Evolutionary conservation across 53 echinoderm and acorn worm species (phyloP), one percentile per base, ranked within the genome.

Genomic region (Echinometra lucunter): DNA sequence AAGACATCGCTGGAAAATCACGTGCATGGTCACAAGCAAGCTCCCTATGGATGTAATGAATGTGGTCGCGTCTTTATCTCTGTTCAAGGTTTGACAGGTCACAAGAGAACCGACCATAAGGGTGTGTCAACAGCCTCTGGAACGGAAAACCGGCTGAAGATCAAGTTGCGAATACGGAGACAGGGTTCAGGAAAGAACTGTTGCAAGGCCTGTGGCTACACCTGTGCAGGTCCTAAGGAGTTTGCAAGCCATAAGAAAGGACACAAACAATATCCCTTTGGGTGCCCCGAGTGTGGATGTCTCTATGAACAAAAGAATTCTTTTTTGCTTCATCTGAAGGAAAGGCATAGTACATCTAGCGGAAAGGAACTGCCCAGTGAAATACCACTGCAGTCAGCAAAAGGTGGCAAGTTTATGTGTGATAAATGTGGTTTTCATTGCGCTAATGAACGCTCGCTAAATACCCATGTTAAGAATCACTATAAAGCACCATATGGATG

Each of bases 41-140:
- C 78, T 5, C 92, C 75, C 18, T 92, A 34, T 78, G 92, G 92
- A 32, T 92, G 92, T 37, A 42, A 44, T 9, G 75, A 92, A 57
- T 92, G 92, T 34, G 92, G 92, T 34, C 23, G 37, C 1, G 78
- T 92, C 6, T 92, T 13, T 57, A 92, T 13, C 9, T 72, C 57
- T 0, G 16, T 18, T 7, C 28, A 32, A 18, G 57, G 19, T 45
- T 72, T 92, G 32, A 17, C 37, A 5, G 42, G 75, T 6, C 92
- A 92, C 78, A 47, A 28, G 53, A 78, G 19, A 38, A 28, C 45
- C 3, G 28, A 78, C 19, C 78, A 78, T 32, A 18, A 16, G 30
- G 45, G 15, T 6, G 37, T 4, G 2, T 47, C 34, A 5, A 89
- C 34, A 58, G 35, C 56, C 13, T 37, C 91, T 37, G 57, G 40